Conservation (phyloP, 2,888 invertebrate genomes). For the Tiliacea citrago region DNA sequence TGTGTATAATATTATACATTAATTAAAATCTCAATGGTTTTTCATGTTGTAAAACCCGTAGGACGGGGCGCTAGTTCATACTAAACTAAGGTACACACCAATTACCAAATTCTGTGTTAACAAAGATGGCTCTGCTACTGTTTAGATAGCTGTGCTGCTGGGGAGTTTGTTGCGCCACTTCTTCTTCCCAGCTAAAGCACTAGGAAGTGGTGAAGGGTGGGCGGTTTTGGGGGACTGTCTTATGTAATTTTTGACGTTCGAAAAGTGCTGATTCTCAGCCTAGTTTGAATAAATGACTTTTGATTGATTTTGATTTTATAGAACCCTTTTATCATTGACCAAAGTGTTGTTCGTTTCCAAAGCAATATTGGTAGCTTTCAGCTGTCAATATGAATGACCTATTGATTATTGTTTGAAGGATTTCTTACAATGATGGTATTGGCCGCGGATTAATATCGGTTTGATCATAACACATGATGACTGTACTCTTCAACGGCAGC, state of each 20-base stretch:
- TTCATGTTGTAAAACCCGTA: neutral
- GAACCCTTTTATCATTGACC: neutral
- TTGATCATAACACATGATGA: neutral
- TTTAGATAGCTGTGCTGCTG: too few species aligned
- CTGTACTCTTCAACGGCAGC: neutral
- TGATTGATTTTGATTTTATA: too few species aligned
- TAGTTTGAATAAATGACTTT: too few species aligned
- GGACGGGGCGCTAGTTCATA: neutral
- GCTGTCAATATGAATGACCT: neutral
- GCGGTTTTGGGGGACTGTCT: too few species aligned
- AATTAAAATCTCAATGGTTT: neutral
- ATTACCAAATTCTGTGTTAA: neutral
- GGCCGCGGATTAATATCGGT: too few species aligned
- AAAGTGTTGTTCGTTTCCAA: neutral
- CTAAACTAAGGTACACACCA: neutral
- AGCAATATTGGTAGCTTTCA: neutral
- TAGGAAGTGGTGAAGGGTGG: too few species aligned
- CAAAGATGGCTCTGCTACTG: neutral
- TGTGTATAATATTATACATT: too few species aligned
- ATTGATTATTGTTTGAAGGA: neutral
- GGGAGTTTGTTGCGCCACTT: too few species aligned
- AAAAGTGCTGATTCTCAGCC: too few species aligned
- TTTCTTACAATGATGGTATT: neutral
- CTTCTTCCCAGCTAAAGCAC: too few species aligned
- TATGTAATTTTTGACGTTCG: too few species aligned